Evolutionary conservation across 2,797 vertebrate genomes (phyloP), one percentile per base, ranked within the genome.

Genomic region (Sebastolobus altivelis): DNA sequence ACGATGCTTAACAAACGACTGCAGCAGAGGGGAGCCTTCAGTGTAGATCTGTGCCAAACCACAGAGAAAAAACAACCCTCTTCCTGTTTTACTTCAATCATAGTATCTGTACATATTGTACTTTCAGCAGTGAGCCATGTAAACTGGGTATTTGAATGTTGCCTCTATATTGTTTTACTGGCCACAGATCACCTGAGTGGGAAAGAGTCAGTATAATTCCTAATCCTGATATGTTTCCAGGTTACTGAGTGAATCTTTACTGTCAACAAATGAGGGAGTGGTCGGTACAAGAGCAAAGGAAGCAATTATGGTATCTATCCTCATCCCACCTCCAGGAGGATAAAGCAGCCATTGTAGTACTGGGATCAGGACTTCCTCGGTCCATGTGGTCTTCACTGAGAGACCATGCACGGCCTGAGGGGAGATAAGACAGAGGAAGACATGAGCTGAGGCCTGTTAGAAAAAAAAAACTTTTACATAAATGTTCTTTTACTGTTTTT

Each of bases 321-420:
- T 80, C 78, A 55, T 67, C 73, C 56, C 31, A 79, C 69, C 87
- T 86, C 81, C 66, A 56, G 49, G 55, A 74, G 78, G 49, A 93
- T 73, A 91, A 89, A 89, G 89, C 78, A 60, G 55, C 60, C 71
- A 71, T 92, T 90, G 87, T 90, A 62, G 58, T 6, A 2, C 22
- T 25, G 4, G 2, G 74, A 83, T 68, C 79, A 80, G 62, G 70
- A 80, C 55, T 54, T 77, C 79, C 37, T 81, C 65, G 4, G 33
- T 62, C 75, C 52, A 46, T 63, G 54, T 63, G 65, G 75, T 87
- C 76, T 71, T 71, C 55, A 80, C 35, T 29, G 67, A 87, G 67
- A 65, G 55, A 79, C 81, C 72, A 11, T 52, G 49, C 60, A 27
- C 22, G 60, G 58, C 65, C 83, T 13, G 60, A 77, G 22, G 83